A percentile compares a stretch with the other conserved stretches of the same genome.
These are phyloP conservation scores for Pipistrellus kuhlii DNA, from an alignment of 2,797 vertebrate species.

Conservation along the genomic window DNA sequence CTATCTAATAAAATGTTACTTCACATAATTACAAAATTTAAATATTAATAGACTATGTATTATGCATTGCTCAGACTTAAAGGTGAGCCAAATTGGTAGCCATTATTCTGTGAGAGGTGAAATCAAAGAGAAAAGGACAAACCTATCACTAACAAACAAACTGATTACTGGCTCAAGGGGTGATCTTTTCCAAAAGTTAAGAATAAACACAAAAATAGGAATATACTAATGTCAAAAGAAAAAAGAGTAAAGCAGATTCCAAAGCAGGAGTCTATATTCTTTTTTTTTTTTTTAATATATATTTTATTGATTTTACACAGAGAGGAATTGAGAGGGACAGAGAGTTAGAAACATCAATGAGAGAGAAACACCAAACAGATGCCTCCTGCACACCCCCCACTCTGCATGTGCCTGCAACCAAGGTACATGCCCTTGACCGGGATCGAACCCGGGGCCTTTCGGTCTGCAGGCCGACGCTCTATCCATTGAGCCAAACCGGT, in stretches of 20 bases:
- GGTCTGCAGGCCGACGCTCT: too few relatives aligned
- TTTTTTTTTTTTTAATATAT: neutral
- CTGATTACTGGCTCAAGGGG: neutral
- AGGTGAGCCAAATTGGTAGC: neutral
- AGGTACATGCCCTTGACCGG: too few relatives aligned
- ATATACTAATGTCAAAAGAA: neutral
- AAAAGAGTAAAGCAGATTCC: neutral
- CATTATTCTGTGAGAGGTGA: neutral
- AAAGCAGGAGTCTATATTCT: neutral
- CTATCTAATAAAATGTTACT: conserved; percentile 3
- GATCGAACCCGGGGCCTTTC: too few relatives aligned
- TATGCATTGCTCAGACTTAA: neutral
- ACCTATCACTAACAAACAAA: neutral
- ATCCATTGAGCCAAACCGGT: too few relatives aligned
- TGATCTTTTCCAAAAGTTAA: neutral
- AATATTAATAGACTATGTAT: neutral
- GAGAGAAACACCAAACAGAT: too few relatives aligned
- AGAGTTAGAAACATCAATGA: too few relatives aligned
- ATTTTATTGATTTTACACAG: too few relatives aligned
- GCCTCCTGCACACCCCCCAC: too few relatives aligned
- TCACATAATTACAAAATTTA: neutral
- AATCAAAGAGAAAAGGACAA: neutral
- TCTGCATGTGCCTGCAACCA: too few relatives aligned
- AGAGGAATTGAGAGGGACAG: too few relatives aligned
- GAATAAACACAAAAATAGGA: neutral